Base-by-base conservation (phyloP, 2,113 vertebrate genomes). In the Choloepus hoffmanni region DNA sequence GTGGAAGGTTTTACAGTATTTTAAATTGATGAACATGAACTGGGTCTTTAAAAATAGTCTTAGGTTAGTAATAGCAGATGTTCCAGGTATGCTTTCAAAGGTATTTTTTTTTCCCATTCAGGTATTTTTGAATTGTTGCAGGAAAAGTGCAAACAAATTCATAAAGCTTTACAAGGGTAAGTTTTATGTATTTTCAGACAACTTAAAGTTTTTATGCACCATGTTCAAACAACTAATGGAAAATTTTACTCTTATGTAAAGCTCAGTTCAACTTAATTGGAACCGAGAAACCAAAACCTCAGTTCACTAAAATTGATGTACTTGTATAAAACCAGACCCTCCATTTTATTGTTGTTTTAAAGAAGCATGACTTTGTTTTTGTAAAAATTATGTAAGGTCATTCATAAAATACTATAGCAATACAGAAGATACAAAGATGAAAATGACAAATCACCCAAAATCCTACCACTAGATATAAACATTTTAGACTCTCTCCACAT, bases 121-220 rank as follows among this genome's bases (percentile, higher is more conserved):
- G 99, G 97, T 30, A 99, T 99, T 98, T 99, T 99, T 98, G 97
- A 97, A 74, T 86, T 98, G 62, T 98, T 99, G 67, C 99, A 97
- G 93, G 96, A 98, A 76, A 99, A 99, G 96, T 99, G 99, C 58
- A 97, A 98, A 95, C 97, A 92, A 55, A 99, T 99, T 96, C 98
- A 99, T 97, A 98, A 98, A 83, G 98, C 99, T 89, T 98, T 99
- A 92, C 98, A 99, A 89, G 99, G 98, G 99, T 99, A 98, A 99
- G 99, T 98, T 82, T 85, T 62, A 33, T 23, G 2, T 86, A 50
- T 96, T 87, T 96, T 81, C 55, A 82, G 0, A 30, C 21, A 92
- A 62, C 36, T 26, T 33, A 16, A 30, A 82, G 43, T 78, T 62
- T 10, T 3, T 85, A 40, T 78, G 1, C 2, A 23, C 33, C n/a